Conservation (phyloP, 1,140 invertebrate species). For the Euwallacea similis region DNA sequence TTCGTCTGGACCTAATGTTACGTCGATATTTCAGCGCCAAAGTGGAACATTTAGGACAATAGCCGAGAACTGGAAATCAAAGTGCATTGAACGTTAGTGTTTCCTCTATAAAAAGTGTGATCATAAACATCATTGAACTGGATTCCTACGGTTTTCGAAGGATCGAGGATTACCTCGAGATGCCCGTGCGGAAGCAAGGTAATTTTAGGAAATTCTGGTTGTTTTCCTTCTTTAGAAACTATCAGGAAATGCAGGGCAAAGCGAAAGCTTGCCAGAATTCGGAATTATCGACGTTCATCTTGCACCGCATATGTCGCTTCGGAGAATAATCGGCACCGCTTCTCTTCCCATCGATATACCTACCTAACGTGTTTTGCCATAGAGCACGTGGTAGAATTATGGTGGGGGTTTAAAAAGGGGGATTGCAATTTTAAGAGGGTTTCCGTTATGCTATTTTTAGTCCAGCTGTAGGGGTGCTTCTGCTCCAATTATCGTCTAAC, state of each 20-base stretch:
- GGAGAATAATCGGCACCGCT: slow-evolving; percentile 2
- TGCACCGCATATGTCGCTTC: too few species aligned
- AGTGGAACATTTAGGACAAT: background rate
- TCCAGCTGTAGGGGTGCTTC: too few species aligned
- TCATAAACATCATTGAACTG: slow-evolving; percentile 13
- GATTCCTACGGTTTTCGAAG: slow-evolving; percentile 27
- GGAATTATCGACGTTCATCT: too few species aligned
- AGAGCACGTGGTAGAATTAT: slow-evolving; percentile 4
- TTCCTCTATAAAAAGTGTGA: background rate
- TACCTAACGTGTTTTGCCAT: background rate
- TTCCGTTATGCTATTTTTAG: too few species aligned
- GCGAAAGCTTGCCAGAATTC: too few species aligned
- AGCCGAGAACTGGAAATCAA: background rate
- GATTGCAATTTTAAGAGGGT: background rate
- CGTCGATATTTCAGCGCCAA: background rate
- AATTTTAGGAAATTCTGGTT: background rate
- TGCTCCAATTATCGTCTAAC: too few species aligned
- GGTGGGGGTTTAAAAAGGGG: slow-evolving; percentile 1
- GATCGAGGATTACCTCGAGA: slow-evolving; percentile 29
- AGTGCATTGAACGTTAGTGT: background rate
- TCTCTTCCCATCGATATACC: background rate
- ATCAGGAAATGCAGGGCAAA: too few species aligned
- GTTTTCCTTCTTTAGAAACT: too few species aligned
- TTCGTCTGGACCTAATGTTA: background rate
- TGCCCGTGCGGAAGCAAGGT: slow-evolving; percentile 27